These are phyloP conservation scores for Porites rus DNA, from an alignment of 92 coral and sea anemone species.

Conservation along the genomic window DNA sequence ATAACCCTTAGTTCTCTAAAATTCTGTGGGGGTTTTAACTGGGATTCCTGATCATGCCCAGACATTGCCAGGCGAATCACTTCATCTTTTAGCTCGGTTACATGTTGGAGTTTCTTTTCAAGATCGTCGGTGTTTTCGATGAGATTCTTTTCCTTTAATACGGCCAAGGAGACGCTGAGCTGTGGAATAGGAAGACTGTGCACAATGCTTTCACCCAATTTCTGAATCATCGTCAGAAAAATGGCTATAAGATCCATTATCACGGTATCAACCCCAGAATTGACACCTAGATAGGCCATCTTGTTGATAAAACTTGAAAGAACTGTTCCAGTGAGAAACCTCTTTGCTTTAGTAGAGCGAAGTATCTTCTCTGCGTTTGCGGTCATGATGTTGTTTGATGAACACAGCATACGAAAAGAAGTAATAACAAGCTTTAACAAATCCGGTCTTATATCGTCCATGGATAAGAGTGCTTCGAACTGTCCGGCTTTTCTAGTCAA, in stretches of 20 bases:
- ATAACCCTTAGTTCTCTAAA: constrained; percentile 75
- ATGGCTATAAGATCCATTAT: constrained; percentile 1
- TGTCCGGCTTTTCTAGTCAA: constrained; percentile 17
- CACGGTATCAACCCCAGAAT: background rate
- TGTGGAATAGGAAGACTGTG: constrained; percentile 70
- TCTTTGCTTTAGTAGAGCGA: constrained; percentile 13
- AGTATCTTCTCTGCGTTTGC: constrained; percentile 23
- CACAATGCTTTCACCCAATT: constrained; percentile 12
- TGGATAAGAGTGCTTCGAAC: constrained; percentile 49
- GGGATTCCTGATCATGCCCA: constrained; percentile 23
- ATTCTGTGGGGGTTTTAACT: constrained; percentile 76
- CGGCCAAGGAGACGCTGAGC: constrained; percentile 42
- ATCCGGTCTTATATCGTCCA: constrained; percentile 54
- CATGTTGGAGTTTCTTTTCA: constrained; percentile 36
- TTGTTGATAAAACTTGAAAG: constrained; percentile 39
- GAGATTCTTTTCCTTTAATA: constrained; percentile 24
- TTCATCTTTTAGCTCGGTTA: constrained; percentile 49
- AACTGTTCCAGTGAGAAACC: constrained; percentile 16
- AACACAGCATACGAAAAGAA: constrained; percentile 25
- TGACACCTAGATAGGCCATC: constrained; percentile 5
- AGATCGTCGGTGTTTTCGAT: constrained; percentile 46
- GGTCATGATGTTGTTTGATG: background rate
- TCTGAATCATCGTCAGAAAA: constrained; percentile 15
- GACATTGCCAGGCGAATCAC: constrained; percentile 38
- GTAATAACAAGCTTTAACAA: constrained; percentile 52